Evolutionary conservation across 2,797 vertebrate species (phyloP).

Genomic region (Tympanoctomys barrerae): DNA sequence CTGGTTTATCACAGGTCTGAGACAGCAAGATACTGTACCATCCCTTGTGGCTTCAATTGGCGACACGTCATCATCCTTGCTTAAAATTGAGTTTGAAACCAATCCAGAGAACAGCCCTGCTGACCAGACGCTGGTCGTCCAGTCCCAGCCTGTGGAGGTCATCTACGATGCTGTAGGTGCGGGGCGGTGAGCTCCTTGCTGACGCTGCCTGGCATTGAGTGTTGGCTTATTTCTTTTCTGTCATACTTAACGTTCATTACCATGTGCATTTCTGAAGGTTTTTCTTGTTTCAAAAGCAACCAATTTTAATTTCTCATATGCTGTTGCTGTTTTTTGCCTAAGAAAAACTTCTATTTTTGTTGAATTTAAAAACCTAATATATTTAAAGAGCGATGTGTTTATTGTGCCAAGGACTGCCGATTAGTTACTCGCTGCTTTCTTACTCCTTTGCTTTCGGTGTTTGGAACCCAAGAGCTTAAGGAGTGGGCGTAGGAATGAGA

Average conservation of each 20-base stretch:
- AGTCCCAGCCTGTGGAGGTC: constrained; percentile 97
- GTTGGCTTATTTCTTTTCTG: neutral
- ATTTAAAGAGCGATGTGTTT: neutral
- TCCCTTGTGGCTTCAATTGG: constrained; percentile 96
- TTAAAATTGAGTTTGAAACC: constrained; percentile 92
- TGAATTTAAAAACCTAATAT: neutral
- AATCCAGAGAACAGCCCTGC: constrained; percentile 92
- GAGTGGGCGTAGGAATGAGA: neutral
- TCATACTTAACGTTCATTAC: constrained; percentile 41
- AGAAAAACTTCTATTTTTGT: neutral
- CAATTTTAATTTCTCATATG: constrained; percentile 43
- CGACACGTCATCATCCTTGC: constrained; percentile 92
- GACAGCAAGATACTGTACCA: constrained; percentile 91
- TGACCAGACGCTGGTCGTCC: constrained; percentile 93
- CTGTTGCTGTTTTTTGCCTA: neutral
- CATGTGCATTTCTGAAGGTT: neutral
- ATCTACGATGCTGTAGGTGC: constrained; percentile 96
- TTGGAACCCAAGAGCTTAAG: constrained; percentile 1
- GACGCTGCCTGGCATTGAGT: neutral
- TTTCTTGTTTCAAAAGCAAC: constrained; percentile 55
- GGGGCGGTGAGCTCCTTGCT: neutral
- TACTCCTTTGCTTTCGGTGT: neutral
- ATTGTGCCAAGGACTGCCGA: neutral
- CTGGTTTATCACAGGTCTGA: constrained; percentile 96
- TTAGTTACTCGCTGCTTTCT: neutral